Percentiles rank a stretch among this genome's conserved stretches.
Evolutionary conservation across 2,797 vertebrate species (phyloP).

Genomic region (Bradypodion pumilum): DNA sequence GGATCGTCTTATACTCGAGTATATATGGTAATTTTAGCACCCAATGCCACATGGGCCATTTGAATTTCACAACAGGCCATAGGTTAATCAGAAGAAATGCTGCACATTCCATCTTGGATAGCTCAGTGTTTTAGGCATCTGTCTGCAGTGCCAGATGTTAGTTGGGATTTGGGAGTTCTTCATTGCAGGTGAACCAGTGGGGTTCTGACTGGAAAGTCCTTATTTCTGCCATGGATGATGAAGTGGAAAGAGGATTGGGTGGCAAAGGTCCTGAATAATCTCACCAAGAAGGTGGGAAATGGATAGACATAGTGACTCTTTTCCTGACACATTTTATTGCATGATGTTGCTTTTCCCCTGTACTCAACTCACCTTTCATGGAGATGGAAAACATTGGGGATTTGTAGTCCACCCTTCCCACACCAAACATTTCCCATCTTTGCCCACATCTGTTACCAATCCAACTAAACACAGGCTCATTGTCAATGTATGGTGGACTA

Average conservation of each 20-base stretch:
- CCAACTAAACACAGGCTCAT: background rate
- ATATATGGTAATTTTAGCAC: constrained; percentile 79
- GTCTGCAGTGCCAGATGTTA: too few species aligned
- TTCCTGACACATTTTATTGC: background rate
- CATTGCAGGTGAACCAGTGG: constrained; percentile 46
- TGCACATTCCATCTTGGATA: constrained; percentile 40
- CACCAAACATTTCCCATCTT: background rate
- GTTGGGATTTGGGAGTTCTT: too few species aligned
- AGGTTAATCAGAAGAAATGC: constrained; percentile 40
- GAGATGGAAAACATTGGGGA: too few species aligned
- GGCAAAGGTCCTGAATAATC: constrained; percentile 10
- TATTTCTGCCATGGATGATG: constrained; percentile 24
- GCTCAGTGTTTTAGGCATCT: too few species aligned
- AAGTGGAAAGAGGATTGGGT: constrained; percentile 10
- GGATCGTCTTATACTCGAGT: too few species aligned
- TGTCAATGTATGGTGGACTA: background rate
- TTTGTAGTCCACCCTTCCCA: too few species aligned
- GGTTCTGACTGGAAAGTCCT: constrained; percentile 57
- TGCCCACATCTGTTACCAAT: background rate
- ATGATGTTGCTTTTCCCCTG: background rate
- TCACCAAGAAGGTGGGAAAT: background rate
- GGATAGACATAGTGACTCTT: background rate
- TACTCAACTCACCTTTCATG: too few species aligned
- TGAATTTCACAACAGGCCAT: constrained; percentile 50
- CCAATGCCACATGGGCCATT: constrained; percentile 65